Percentiles rank a stretch among this genome's conserved stretches.
phyloP scores from a whole-genome alignment of 2,113 vertebrate genomes.

The Nycticebus coucang region DNA sequence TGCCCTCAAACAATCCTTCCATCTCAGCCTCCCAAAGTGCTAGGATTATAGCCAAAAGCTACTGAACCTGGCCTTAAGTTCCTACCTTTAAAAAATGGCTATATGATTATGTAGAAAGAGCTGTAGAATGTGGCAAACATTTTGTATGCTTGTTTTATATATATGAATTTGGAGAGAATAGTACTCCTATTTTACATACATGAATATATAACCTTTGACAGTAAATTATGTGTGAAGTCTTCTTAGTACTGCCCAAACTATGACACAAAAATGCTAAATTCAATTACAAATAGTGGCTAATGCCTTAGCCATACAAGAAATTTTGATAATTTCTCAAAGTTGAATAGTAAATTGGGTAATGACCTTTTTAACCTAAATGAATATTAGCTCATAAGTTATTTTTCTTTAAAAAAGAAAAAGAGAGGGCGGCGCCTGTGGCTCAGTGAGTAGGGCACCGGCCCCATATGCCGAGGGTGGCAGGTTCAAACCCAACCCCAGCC shows the following conservation, averaged over 20 bases:
- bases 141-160: background rate
- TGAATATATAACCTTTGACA: background rate
- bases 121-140: background rate
- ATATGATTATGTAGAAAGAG: background rate
- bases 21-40: too few species aligned
- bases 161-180: background rate
- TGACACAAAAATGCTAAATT: background rate
- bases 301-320: background rate
- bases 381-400: background rate
- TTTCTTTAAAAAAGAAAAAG: background rate
- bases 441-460: too few species aligned
- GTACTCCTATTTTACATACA: background rate
- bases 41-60: too few species aligned
- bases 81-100: background rate
- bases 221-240: background rate
- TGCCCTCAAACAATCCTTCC: too few species aligned
- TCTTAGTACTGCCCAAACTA: background rate
- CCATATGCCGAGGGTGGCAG: too few species aligned
- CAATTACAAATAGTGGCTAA: background rate
- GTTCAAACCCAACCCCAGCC: too few species aligned
- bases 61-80: background rate
- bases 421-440: too few species aligned
- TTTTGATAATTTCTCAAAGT: conserved; percentile 23
- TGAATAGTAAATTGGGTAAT: conserved; percentile 40
- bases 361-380: background rate